Percentiles rank a stretch among this genome's conserved stretches.
Evolutionary conservation across 2,888 invertebrate genomes (phyloP).

Genomic region (Euspilapteryx auroguttella): DNA sequence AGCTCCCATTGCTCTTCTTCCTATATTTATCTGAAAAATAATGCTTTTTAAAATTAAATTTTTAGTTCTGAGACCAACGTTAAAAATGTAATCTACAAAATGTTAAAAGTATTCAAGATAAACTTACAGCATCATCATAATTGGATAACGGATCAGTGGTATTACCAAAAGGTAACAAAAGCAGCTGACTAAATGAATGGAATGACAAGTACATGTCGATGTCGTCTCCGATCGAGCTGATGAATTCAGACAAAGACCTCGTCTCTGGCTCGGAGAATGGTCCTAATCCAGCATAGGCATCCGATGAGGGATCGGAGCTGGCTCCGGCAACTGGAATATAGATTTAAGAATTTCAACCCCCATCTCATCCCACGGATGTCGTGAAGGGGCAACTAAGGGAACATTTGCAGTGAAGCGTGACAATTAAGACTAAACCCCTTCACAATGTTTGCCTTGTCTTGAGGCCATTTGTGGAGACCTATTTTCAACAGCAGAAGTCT

Average conservation of each 20-base stretch:
- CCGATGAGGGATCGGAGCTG: constrained; percentile 57
- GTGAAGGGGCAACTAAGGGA: too few relatives aligned
- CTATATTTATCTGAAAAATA: constrained; percentile 38
- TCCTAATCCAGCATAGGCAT: constrained; percentile 66
- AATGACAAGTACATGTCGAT: constrained; percentile 69
- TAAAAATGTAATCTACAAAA: background rate
- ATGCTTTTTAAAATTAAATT: constrained; percentile 4
- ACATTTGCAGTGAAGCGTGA: too few relatives aligned
- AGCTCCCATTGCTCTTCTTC: constrained; percentile 48
- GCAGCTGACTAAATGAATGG: constrained; percentile 73
- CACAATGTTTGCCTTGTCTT: too few relatives aligned
- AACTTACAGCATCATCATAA: constrained; percentile 58
- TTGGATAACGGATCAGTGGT: constrained; percentile 58
- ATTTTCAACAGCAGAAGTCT: too few relatives aligned
- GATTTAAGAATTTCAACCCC: too few relatives aligned
- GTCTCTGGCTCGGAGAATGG: constrained; percentile 75
- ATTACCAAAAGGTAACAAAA: constrained; percentile 73
- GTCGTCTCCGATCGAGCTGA: constrained; percentile 40
- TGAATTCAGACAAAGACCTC: constrained; percentile 50
- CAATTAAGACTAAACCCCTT: too few relatives aligned
- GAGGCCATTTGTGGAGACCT: too few relatives aligned
- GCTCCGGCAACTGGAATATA: constrained; percentile 46
- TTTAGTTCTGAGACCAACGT: background rate
- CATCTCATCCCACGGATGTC: too few relatives aligned
- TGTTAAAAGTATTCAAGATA: too few relatives aligned